These are phyloP conservation scores for Peromyscus nudipes DNA, from an alignment of 2,797 vertebrate genomes.

Conservation along the genomic window DNA sequence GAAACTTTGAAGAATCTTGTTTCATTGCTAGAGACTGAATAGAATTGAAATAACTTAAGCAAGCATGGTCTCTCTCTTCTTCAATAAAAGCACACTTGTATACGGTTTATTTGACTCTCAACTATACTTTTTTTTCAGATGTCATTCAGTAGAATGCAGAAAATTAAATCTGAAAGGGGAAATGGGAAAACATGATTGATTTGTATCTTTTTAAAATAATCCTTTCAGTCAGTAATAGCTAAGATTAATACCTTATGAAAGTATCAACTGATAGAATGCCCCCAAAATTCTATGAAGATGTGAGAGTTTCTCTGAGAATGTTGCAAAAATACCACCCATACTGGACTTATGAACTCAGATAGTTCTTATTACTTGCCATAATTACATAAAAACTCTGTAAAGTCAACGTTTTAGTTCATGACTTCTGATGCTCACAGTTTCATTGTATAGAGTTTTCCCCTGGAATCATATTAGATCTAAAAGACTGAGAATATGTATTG, in stretches of 20 bases:
- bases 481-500: not conserved
- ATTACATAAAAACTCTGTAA: constrained; percentile 66
- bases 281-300: constrained; percentile 36
- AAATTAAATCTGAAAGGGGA: not conserved
- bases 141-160: not conserved
- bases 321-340: not conserved
- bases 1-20: not conserved
- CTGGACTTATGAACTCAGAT: not conserved
- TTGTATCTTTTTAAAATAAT: not conserved
- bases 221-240: not conserved
- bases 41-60: not conserved
- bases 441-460: constrained; percentile 56
- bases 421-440: constrained; percentile 30
- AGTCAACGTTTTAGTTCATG: constrained; percentile 68
- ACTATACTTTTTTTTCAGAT: not conserved
- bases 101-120: not conserved
- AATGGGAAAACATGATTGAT: not conserved
- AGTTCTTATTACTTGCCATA: constrained; percentile 25
- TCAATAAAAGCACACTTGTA: not conserved
- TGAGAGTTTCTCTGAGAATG: constrained; percentile 42
- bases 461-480: constrained; percentile 62
- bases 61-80: not conserved
- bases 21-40: not conserved
- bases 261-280: not conserved
- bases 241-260: not conserved